A percentile compares a stretch with the other conserved stretches of the same genome.
phyloP scores from a whole-genome alignment of 2,113 vertebrate species.

The Erpornis zantholeuca region DNA sequence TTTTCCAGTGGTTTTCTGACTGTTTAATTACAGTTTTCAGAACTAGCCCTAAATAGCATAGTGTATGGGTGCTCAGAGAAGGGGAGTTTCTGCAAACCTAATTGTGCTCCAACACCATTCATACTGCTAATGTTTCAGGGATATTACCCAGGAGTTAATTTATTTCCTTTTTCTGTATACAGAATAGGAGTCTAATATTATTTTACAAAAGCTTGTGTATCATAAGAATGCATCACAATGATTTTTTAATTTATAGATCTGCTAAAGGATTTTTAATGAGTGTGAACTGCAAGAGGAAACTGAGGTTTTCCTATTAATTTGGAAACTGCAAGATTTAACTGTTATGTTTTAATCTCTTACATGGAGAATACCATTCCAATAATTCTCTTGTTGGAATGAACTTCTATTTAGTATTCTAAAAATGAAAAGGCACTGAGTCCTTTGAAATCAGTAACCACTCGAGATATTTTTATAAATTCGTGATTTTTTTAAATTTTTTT shows the following conservation, averaged over 20 bases:
- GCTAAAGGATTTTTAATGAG: slow-evolving; percentile 14
- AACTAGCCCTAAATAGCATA: slow-evolving; percentile 5
- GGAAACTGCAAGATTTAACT: background rate
- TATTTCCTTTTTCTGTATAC: slow-evolving; percentile 1
- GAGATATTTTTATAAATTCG: background rate
- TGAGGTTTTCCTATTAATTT: background rate
- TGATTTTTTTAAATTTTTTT: background rate
- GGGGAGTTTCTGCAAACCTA: slow-evolving; percentile 8
- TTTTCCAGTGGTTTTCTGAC: slow-evolving; percentile 37
- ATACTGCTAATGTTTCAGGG: background rate
- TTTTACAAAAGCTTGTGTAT: background rate
- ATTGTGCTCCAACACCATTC: slow-evolving; percentile 15
- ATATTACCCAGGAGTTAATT: slow-evolving; percentile 7
- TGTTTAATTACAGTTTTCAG: slow-evolving; percentile 52
- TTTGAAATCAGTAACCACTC: background rate
- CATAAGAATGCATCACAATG: background rate
- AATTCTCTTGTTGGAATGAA: background rate
- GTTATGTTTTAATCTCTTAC: background rate
- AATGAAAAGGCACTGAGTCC: background rate
- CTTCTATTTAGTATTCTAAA: background rate
- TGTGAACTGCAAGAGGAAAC: background rate
- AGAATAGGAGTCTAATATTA: background rate
- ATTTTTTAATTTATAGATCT: background rate
- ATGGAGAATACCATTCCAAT: background rate
- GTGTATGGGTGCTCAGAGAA: slow-evolving; percentile 1